phyloP scores from a whole-genome alignment of 2,888 invertebrate genomes.

The Lypha dubia region DNA sequence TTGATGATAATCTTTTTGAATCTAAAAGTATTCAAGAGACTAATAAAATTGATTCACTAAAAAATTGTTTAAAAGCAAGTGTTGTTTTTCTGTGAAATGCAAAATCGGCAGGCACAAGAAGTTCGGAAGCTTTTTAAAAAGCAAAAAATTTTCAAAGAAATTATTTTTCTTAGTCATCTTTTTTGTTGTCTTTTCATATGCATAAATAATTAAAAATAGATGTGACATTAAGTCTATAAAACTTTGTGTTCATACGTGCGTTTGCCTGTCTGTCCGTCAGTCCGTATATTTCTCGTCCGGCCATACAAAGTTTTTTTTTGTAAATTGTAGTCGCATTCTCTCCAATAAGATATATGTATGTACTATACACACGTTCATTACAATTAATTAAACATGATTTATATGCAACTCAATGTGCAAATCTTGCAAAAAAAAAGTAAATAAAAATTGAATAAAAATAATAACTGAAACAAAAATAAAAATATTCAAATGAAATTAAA shows the following conservation, averaged over 20 bases:
- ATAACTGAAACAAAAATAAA: constrained; percentile 32
- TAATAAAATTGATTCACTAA: not conserved
- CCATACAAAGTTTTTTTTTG: not conserved
- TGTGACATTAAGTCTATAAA: constrained; percentile 44
- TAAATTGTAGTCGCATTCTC: constrained; percentile 12
- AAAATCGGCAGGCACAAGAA: not conserved
- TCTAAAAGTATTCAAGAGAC: not conserved
- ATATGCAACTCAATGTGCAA: constrained; percentile 67
- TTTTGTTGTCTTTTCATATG: not conserved
- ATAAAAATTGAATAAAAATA: not conserved
- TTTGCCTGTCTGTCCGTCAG: not conserved
- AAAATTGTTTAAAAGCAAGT: not conserved
- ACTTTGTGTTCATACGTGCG: not conserved
- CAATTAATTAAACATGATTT: constrained; percentile 71
- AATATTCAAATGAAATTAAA: constrained; percentile 36
- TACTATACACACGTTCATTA: constrained; percentile 34
- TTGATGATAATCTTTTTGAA: not conserved
- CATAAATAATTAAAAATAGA: constrained; percentile 42
- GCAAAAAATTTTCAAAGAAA: constrained; percentile 9
- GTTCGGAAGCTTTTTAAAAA: not conserved
- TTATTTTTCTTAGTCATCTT: not conserved
- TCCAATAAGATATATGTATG: constrained; percentile 17
- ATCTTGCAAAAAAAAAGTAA: constrained; percentile 43
- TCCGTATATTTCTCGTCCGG: not conserved
- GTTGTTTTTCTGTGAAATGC: not conserved